Base-by-base conservation (phyloP, 1,140 invertebrate genomes). In the Oedothorax gibbosus region DNA sequence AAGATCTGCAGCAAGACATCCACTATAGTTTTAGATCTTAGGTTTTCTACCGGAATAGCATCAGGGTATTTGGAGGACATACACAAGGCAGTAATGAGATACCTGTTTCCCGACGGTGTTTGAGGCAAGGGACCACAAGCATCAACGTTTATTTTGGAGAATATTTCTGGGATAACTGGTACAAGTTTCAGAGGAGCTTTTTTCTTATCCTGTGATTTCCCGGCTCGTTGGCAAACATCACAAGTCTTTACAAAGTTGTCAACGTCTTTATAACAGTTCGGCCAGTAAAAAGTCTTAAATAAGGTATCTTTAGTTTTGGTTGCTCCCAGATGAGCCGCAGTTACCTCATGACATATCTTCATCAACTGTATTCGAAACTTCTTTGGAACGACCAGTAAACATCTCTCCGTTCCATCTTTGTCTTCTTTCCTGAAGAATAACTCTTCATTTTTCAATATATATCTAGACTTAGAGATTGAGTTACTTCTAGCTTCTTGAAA, bases 111-210 rank as follows among this genome's bases (percentile, higher is more conserved):
- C n/a, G 56, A 62, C 5, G 12, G 51, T 20, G 71, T 56, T 2
- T 15, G n/a, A 15, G 35, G 73, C 18, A 75, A 75, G n/a, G 72
- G n/a, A 10, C 73, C 56, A 15, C 56, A 35, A 10, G 73, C 73
- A 50, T 77, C 73, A 8, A 77, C 20, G n/a, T 69, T 85, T 49
- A 76, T 20, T 18, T 77, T 77, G 9, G 9, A 35, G 14, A 76
- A 77, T 56, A 73, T 56, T 73, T 73, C 71, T 9, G 71, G n/a
- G 7, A 73, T 73, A 0, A 73, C 53, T 9, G 53, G 71, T 18
- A 56, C 71, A 54, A 73, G 35, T 18, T 56, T 73, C 56, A 57
- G 12, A 51, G 69, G 69, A 18, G 20, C 11, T 14, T 50, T 50
- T 35, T 69, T 69, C 12, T 51, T 69, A 14, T 69, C 35, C 15